These are phyloP conservation scores for Drosophila suboccidentalis DNA, from an alignment of 2,888 invertebrate genomes.

Conservation along the genomic window DNA sequence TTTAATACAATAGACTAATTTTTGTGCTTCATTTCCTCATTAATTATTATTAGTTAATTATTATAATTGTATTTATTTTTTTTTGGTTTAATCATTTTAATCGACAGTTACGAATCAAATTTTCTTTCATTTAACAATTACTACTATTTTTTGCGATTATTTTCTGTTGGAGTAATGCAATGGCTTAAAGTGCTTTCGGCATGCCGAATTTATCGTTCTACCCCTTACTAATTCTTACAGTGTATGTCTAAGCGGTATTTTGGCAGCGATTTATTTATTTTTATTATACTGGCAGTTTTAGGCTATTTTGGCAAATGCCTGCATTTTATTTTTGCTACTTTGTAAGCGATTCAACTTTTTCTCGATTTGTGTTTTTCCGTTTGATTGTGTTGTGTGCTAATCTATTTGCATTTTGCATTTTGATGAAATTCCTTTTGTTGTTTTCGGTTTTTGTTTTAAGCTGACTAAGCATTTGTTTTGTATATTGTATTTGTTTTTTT, in stretches of 20 bases:
- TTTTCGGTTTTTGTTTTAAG: constrained; percentile 23
- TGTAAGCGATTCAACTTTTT: constrained; percentile 23
- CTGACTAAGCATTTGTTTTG: constrained; percentile 57
- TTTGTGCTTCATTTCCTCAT: no score
- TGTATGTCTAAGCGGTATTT: constrained; percentile 61
- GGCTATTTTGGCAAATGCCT: constrained; percentile 41
- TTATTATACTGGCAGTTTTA: constrained; percentile 31
- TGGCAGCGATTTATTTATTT: constrained; percentile 36
- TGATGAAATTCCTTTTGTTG: constrained; percentile 32
- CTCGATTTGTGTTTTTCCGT: constrained; percentile 17
- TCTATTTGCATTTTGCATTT: constrained; percentile 75
- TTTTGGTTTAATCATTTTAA: no score
- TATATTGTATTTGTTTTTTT: constrained; percentile 22
- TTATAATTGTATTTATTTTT: no score
- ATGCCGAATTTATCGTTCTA: not conserved
- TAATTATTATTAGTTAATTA: no score
- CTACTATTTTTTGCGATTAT: not conserved
- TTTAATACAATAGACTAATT: no score
- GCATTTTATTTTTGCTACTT: constrained; percentile 38
- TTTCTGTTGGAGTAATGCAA: not conserved
- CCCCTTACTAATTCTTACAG: constrained; percentile 29
- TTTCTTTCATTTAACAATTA: no score
- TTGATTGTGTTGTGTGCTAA: constrained; percentile 53
- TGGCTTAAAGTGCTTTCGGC: not conserved
- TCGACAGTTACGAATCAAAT: no score